Evolutionary conservation across 2,888 invertebrate species (phyloP), one percentile per base, ranked within the genome.

Genomic region (Hemicrepidius hirtus): DNA sequence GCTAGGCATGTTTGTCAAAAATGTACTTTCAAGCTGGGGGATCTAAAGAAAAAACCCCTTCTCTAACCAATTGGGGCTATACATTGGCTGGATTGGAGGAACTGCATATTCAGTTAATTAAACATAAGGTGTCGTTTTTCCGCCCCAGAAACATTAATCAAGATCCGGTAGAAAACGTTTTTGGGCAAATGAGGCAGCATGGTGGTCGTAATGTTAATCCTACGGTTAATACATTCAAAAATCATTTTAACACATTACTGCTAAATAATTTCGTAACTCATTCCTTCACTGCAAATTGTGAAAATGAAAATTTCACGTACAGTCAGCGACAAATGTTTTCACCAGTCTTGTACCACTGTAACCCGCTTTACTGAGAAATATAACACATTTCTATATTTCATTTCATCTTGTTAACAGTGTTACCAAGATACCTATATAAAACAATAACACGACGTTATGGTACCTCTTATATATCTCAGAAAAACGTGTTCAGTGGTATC

Each of bases 31-130:
- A 40, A 40, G 10, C 10, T 40, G 13, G 10, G 10, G 13, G 12
- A 40, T 40, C 40, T 13, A 40, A 40, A 10, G 40, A 40, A 40
- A 40, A 40, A 10, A 3, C 40, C 3, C 12, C 13, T 40, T 13
- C 40, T 10, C 40, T 13, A n/a, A n/a, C 40, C 10, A 28, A 28
- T 28, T 28, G 28, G 6, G 28, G 28, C 3, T 28, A 3, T 13
- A 40, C 40, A 40, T 13, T 40, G 40, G 40, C 40, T 40, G 40
- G 40, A 40, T 10, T 40, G 13, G 40, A 40, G 40, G 40, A 13
- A 13, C 10, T 40, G 10, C 40, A 40, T 40, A 10, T 40, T 13
- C 40, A 28, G 28, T 28, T 28, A 28, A 28, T n/a, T 4, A 28
- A 28, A 28, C 28, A 28, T 28, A 28, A 28, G 6, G 28, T 6